These are phyloP conservation scores for Clivina fossor DNA, from an alignment of 2,888 invertebrate species.

Conservation along the genomic window DNA sequence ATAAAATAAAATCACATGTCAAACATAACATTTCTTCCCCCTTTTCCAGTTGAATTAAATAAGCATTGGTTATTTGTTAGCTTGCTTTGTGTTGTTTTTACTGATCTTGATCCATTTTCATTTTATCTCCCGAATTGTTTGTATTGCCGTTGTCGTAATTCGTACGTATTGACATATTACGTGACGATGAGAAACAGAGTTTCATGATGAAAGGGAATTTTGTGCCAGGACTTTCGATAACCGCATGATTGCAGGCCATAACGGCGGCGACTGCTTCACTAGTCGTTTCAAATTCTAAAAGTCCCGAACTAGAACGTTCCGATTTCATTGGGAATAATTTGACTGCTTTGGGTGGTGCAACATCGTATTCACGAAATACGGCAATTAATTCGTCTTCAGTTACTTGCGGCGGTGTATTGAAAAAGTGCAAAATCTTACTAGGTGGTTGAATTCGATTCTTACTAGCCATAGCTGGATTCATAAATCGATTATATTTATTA, in stretches of 20 bases:
- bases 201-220: no score
- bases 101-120: no score
- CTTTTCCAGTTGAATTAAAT: no score
- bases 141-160: no score
- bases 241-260: constrained; percentile 95
- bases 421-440: constrained; percentile 97
- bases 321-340: constrained; percentile 92
- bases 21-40: no score
- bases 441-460: constrained; percentile 98
- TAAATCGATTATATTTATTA: constrained; percentile 95
- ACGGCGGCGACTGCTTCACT: constrained; percentile 93
- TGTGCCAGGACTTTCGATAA: constrained; percentile 95
- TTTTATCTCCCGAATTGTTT: no score
- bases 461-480: constrained; percentile 93
- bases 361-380: constrained; percentile 85
- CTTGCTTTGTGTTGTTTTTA: no score
- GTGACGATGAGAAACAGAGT: no score
- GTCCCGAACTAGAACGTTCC: constrained; percentile 85
- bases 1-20: no score
- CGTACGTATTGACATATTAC: no score
- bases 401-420: constrained; percentile 96
- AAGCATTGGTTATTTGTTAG: no score
- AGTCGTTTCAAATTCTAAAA: constrained; percentile 91
- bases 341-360: constrained; percentile 80
- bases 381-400: constrained; percentile 88